These are phyloP conservation scores for Cephus pulcher DNA, from an alignment of 2,888 invertebrate species.

Conservation along the genomic window DNA sequence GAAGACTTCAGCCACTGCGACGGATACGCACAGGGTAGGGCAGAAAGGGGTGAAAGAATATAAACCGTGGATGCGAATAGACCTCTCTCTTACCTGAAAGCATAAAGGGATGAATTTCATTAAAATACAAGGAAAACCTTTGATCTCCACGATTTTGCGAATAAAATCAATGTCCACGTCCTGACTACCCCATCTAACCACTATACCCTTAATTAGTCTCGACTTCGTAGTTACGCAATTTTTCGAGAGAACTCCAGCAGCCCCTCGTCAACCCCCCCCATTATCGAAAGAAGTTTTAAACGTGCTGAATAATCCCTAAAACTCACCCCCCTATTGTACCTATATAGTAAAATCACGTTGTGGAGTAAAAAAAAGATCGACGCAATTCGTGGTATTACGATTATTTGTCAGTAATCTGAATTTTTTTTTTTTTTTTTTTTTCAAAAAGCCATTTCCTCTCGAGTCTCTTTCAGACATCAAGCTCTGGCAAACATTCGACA, in stretches of 20 bases:
- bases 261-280: too few species aligned
- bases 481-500: not conserved
- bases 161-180: not conserved
- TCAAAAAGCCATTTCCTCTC: not conserved
- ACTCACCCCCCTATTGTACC: not conserved
- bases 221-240: not conserved
- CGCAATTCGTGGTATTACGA: not conserved
- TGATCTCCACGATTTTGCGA: not conserved
- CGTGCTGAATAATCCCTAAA: not conserved
- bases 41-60: slow-evolving; percentile 22
- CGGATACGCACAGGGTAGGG: not conserved
- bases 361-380: too few species aligned
- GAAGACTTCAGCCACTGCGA: not conserved
- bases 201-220: not conserved
- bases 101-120: slow-evolving; percentile 32
- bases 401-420: not conserved
- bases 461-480: not conserved
- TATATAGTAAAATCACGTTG: too few species aligned
- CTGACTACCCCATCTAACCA: not conserved
- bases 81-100: slow-evolving; percentile 45
- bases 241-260: not conserved
- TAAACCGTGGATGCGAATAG: slow-evolving; percentile 36
- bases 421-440: not conserved
- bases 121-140: slow-evolving; percentile 18
- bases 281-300: not conserved